Conservation (phyloP, 2,888 invertebrate genomes). For the Neoitamus cyanurus region DNA sequence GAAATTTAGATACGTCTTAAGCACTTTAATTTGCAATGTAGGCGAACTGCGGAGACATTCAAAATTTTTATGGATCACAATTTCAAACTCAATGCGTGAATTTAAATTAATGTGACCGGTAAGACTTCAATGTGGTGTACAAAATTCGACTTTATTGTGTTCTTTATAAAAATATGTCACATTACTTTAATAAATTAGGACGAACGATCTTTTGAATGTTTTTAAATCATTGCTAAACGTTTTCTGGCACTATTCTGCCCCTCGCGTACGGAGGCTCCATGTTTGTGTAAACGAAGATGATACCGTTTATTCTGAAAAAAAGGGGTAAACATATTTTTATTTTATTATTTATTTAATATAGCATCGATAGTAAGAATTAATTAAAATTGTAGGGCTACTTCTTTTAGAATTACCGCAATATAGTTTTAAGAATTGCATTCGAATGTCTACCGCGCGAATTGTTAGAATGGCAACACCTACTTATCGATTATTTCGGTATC, state of each 20-base stretch:
- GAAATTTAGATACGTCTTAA: neutral
- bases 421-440: too few relatives aligned
- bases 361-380: neutral
- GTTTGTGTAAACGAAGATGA: conserved; percentile 55
- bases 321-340: conserved; percentile 6
- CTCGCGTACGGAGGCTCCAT: conserved; percentile 55
- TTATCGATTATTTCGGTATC: neutral
- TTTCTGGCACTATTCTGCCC: conserved; percentile 49
- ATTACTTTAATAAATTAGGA: neutral
- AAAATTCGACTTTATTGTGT: neutral
- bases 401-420: too few relatives aligned
- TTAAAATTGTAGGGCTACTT: too few relatives aligned
- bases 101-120: neutral
- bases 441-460: too few relatives aligned
- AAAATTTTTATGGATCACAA: neutral
- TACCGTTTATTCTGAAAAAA: conserved; percentile 54
- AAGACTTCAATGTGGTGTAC: neutral
- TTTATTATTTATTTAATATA: neutral
- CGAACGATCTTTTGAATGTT: neutral
- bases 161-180: neutral
- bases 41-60: neutral
- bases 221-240: neutral
- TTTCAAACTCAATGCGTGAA: neutral
- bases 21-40: neutral
- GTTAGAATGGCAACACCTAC: neutral